These are phyloP conservation scores for Tridacna gigas DNA, from an alignment of 2,888 invertebrate genomes.

Conservation along the genomic window DNA sequence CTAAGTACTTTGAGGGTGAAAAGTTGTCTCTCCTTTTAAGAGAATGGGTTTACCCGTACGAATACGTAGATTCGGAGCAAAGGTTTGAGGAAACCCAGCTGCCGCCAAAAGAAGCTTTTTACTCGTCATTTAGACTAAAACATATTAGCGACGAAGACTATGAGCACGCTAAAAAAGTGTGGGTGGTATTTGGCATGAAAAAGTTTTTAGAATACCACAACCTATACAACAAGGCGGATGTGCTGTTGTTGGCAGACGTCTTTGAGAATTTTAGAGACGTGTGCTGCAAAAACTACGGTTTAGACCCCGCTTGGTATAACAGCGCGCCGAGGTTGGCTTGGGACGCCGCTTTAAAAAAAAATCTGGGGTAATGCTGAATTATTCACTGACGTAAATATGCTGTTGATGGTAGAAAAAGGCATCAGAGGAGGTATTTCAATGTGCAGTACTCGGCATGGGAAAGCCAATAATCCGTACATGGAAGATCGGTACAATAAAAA, in stretches of 20 bases:
- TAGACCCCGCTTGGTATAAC: slow-evolving; percentile 30
- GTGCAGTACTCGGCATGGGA: too few species aligned
- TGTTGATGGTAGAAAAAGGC: slow-evolving; percentile 65
- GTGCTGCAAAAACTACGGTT: slow-evolving; percentile 7
- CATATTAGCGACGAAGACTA: slow-evolving; percentile 21
- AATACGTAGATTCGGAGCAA: too few species aligned
- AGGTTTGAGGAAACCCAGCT: too few species aligned
- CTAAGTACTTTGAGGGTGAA: too few species aligned
- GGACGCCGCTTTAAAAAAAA: slow-evolving; percentile 69
- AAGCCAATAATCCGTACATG: too few species aligned
- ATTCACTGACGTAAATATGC: slow-evolving; percentile 72
- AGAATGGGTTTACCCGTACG: too few species aligned
- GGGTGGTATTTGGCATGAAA: background rate
- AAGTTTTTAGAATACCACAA: slow-evolving; percentile 16
- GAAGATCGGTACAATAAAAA: too few species aligned
- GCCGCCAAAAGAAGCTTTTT: too few species aligned
- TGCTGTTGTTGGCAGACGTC: slow-evolving; percentile 69
- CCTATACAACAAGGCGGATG: slow-evolving; percentile 1
- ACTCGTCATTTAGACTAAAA: slow-evolving; percentile 15
- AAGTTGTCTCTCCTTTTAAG: too few species aligned
- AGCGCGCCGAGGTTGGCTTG: slow-evolving; percentile 35
- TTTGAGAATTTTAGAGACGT: slow-evolving; percentile 71
- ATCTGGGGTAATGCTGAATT: slow-evolving; percentile 72
- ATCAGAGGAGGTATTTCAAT: slow-evolving; percentile 60
- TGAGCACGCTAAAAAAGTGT: slow-evolving; percentile 63